phyloP scores from a whole-genome alignment of 1,140 invertebrate genomes.

The Nymphalis io region DNA sequence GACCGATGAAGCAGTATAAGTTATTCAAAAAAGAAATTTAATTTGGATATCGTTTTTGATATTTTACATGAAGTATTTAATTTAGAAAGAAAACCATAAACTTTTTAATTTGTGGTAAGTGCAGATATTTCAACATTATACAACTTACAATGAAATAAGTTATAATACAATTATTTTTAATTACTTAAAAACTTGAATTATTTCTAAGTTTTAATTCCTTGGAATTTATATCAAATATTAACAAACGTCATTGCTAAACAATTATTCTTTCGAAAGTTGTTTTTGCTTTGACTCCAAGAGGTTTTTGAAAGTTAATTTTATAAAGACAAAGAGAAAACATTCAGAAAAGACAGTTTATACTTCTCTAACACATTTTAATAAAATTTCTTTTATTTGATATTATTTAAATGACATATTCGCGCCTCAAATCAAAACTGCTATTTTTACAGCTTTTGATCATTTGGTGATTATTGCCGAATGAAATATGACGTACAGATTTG shows the following conservation, averaged over 20 bases:
- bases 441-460: too few relatives aligned
- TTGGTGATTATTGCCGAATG: too few relatives aligned
- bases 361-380: too few relatives aligned
- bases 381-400: too few relatives aligned
- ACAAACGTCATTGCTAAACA: conserved; percentile 8
- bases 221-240: conserved; percentile 37
- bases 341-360: neutral
- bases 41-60: neutral
- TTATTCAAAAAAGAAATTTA: too few relatives aligned
- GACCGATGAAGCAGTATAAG: too few relatives aligned
- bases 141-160: neutral
- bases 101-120: too few relatives aligned
- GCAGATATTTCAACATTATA: neutral
- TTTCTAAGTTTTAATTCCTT: conserved; percentile 46
- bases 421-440: too few relatives aligned
- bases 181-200: conserved; percentile 23
- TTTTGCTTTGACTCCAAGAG: neutral
- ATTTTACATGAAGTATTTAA: neutral
- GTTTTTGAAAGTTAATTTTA: neutral
- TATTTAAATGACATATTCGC: too few relatives aligned
- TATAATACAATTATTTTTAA: conserved; percentile 6
- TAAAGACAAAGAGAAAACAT: neutral
- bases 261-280: conserved; percentile 14
- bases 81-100: too few relatives aligned
- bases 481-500: too few relatives aligned